Evolutionary conservation across 2,888 invertebrate species (phyloP).

Genomic region (Crocallis elinguaria): DNA sequence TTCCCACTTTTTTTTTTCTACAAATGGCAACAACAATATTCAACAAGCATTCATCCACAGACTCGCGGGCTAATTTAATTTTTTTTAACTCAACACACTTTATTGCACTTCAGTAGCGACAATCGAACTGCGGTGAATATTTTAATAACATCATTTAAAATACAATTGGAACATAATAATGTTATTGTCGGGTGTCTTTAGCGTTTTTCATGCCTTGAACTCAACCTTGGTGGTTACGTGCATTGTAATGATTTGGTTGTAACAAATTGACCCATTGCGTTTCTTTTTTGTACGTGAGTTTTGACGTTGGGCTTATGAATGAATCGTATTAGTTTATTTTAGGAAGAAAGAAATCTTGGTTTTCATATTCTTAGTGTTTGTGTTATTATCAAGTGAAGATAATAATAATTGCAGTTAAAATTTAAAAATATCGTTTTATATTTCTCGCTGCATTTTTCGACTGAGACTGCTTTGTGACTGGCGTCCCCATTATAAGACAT

Average conservation of each 20-base stretch:
- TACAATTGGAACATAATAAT: conserved; percentile 61
- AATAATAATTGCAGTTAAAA: no score
- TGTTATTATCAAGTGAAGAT: neutral
- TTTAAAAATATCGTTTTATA: no score
- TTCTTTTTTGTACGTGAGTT: conserved; percentile 34
- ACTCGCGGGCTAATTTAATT: neutral
- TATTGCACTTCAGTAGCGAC: conserved; percentile 40
- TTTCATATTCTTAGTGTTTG: no score
- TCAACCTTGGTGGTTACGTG: conserved; percentile 45
- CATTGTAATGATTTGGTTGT: conserved; percentile 19
- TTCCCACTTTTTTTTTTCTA: conserved; percentile 2
- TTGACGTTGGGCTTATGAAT: conserved; percentile 2
- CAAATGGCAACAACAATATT: no score
- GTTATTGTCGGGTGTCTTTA: conserved; percentile 54
- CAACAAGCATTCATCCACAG: no score
- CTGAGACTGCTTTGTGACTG: no score
- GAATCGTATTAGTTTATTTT: neutral
- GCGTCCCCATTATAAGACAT: no score
- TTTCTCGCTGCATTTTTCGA: no score
- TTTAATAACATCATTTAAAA: conserved; percentile 70
- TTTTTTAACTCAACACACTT: conserved; percentile 29
- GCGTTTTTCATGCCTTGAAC: conserved; percentile 50
- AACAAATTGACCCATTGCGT: conserved; percentile 21
- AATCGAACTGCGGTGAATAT: conserved; percentile 58
- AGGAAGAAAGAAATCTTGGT: no score